Evolutionary conservation across 2,888 invertebrate species (phyloP), one percentile per base, ranked within the genome.

Genomic region (Pachymerium ferrugineum): DNA sequence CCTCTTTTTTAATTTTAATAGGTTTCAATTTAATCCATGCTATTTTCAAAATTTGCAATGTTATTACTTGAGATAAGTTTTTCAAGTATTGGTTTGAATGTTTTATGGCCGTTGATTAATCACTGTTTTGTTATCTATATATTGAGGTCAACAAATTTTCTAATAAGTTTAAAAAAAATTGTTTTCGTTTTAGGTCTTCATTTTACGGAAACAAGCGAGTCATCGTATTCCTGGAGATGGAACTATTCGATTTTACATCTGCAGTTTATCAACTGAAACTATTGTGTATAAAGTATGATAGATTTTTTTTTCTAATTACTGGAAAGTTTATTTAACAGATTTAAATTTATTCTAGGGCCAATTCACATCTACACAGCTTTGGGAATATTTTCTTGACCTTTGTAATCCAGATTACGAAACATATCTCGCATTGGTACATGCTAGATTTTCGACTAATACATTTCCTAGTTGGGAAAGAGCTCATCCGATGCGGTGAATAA

Each of bases 381-480:
- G 92, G 92, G 86, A 88, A 19, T 90, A 90, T 80, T 90, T 87
- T 80, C 80, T 82, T 74, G 90, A 90, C 80, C 83, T 90, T 69
- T 77, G 78, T 74, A 80, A 83, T 78, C 82, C 84, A 1, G 82
- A 83, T 28, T 99, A 92, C 85, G 92, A 94, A 79, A 95, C 97
- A 1, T 97, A 98, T 84, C 84, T 99, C 83, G 95, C 98, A 54
- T 84, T 99, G 81, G 97, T 99, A 6, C 99, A 99, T 83, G 97
- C 97, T 47, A 88, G 99, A 78, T 99, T 99, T 86, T 98, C 98
- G 14, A 99, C 99, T 77, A 99, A 99, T 84, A 99, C 99, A 29
- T 99, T 99, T 83, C 99, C 99, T 70, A 96, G 94, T 81, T 99
- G 99, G 99, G 97, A 98, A 84, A 87, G 98, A 79, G 98, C 99